Conservation (phyloP, 2,888 invertebrate species). For the Embidobia sp. region DNA sequence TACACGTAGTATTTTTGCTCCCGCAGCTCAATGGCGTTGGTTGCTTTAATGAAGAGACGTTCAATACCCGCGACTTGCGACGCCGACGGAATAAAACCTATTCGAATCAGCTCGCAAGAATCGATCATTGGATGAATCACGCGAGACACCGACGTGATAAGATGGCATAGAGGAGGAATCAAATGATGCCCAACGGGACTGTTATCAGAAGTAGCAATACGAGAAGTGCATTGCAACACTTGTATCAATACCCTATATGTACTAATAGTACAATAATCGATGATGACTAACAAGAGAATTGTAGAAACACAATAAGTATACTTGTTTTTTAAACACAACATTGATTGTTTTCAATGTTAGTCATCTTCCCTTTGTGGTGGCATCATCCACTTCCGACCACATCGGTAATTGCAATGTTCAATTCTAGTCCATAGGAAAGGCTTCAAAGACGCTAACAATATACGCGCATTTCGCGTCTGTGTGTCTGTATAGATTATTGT, state of each 20-base stretch:
- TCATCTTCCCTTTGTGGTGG: conserved; percentile 6
- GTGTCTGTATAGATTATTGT: no score
- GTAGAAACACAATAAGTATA: conserved; percentile 13
- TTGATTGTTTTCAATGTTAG: conserved; percentile 12
- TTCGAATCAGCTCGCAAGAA: conserved; percentile 15
- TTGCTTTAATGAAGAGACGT: no score
- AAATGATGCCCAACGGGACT: conserved; percentile 36
- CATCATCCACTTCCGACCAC: conserved; percentile 1
- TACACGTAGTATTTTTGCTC: no score
- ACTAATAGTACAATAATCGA: background rate
- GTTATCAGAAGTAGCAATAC: conserved; percentile 64
- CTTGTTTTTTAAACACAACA: conserved; percentile 24
- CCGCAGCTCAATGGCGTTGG: no score
- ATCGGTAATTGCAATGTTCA: background rate
- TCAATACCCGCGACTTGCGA: no score
- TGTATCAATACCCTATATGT: conserved; percentile 15
- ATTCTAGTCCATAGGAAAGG: no score
- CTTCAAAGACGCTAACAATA: no score
- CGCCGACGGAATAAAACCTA: conserved; percentile 28
- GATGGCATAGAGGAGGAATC: conserved; percentile 54
- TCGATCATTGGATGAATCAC: conserved; percentile 43
- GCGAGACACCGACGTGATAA: conserved; percentile 47
- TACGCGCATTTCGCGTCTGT: no score
- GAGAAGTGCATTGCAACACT: conserved; percentile 54
- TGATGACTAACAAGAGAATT: conserved; percentile 39